Base-by-base conservation (phyloP, 2,797 vertebrate genomes). In the Gadopsis marmoratus region DNA sequence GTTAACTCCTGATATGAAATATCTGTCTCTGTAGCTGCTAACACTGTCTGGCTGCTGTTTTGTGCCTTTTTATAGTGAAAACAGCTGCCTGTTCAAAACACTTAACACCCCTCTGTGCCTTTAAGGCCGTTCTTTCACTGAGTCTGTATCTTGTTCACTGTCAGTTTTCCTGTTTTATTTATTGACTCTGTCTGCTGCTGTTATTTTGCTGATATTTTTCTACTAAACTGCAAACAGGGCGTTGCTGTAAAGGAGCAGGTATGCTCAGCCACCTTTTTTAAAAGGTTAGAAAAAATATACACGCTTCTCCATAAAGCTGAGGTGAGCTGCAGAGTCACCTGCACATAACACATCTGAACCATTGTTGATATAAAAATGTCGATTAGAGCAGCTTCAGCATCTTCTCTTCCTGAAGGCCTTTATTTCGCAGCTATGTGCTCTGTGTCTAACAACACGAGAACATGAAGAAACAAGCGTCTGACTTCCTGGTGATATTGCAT, bases 391-490 rank as follows among this genome's bases (percentile, higher is more conserved):
- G 47, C 33, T 68, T 31, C 45, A 14, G 66, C 48, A 14, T 19
- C 13, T 47, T 19, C 35, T 45, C 43, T 23, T 5, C 19, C 26
- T 51, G 29, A 33, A 54, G 45, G 17, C n/a, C 26, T 37, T 26
- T 39, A n/a, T 37, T 70, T 60, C 43, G n/a, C 43, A 50, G 23
- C 19, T 14, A 23, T 47, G 60, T 7, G 33, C 11, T 81, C 26
- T 11, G 16, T 41, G 58, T 78, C 47, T 78, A 11, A 85, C 61
- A 60, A 47, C 66, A 33, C 19, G 45, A 39, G 4, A 21, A 75
- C 62, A 76, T 23, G 4, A 81, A 51, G 41, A 66, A 82, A 72
- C 66, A 58, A 61, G 62, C 71, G 8, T 31, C 58, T 29, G 59
- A 79, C 68, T 41, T 65, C 68, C 55, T 60, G 0, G 39, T 66